Evolutionary conservation across 2,888 invertebrate genomes (phyloP), one percentile per base, ranked within the genome.

Genomic region (Drosophila neonasuta): DNA sequence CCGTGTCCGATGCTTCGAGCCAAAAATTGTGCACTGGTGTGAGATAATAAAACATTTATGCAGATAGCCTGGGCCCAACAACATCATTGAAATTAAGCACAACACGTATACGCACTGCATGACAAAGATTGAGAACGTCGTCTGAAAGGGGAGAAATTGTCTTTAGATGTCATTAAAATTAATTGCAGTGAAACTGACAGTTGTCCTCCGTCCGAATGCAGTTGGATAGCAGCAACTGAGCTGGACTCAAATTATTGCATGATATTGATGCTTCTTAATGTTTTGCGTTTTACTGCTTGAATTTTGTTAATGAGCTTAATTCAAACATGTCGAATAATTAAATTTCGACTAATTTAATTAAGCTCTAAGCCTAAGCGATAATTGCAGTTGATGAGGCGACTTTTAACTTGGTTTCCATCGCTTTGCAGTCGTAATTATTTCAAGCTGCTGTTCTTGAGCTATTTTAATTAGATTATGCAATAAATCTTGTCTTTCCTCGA

Each of bases 41-140:
- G 82, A 79, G 82, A 81, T 77, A 84, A 81, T 81, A 81, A 81
- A 81, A 81, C 78, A 81, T 81, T 84, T 79, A 81, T 82, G 82
- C 76, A 84, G 85, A 84, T 79, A 78, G 77, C 68, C 42, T 42
- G 74, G 74, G 60, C 67, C 62, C 67, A 67, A 66, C 58, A 72
- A 60, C 72, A 76, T 77, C 85, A 84, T 84, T 84, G 81, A 81
- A 81, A 81, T 79, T 81, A 79, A 81, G 85, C 80, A 75, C 75
- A 80, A 69, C 63, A 74, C 60, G 75, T 57, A 74, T 74, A 74
- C 66, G 73, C 73, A 56, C 34, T 59, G 75, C 41, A 55, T 52
- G 70, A 66, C 56, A 69, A 41, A 41, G 50, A 34, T 41, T 41
- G 30, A 24, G 30, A 13, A 30, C 15, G 52, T 11, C 13, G 29